Evolutionary conservation across 2,888 invertebrate genomes (phyloP), one percentile per base, ranked within the genome.

Genomic region (Nysson spinosus): DNA sequence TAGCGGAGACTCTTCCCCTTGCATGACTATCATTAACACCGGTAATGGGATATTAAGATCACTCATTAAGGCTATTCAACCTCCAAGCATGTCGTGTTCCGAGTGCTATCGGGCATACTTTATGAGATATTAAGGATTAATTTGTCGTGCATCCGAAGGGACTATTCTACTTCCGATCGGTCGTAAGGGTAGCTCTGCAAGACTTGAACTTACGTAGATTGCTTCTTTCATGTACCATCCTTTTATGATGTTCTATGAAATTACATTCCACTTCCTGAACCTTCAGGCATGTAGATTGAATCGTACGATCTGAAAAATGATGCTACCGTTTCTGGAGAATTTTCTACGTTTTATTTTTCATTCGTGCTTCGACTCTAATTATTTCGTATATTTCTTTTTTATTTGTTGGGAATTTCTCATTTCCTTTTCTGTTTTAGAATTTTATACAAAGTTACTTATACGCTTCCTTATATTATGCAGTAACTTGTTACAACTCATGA

Each of bases 231-330:
- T 9, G 6, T 26, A 24, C 28, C 19, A 17, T 17, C 22, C 14
- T 5, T 22, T 9, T 37, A n/a, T 9, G 0, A 4, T 35, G 19
- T 7, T 9, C 56, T 37, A 46, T 61, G 43, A 72, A 62, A 72
- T 67, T 58, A 51, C 67, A 55, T 49, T 54, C 35, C 52, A 50
- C 56, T 43, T 39, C 28, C 60, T 32, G 58, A 39, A 47, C 44
- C 63, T 43, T 24, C 34, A 22, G 60, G 64, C 60, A 19, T 37
- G 28, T 11, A 46, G 68, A 32, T 28, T 34, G 54, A 56, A 62
- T 52, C 44, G 26, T 37, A 5, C 5, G 52, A 16, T 14, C n/a
- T 24, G 20, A 22, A 32, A 50, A 11, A 26, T 26, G 37, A 39
- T 39, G 44, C 54, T 20, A 40, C 32, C 24, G 19, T 42, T 16